Evolutionary conservation across 2,113 vertebrate genomes (phyloP).

Genomic region (Microcebus lehilahytsara): DNA sequence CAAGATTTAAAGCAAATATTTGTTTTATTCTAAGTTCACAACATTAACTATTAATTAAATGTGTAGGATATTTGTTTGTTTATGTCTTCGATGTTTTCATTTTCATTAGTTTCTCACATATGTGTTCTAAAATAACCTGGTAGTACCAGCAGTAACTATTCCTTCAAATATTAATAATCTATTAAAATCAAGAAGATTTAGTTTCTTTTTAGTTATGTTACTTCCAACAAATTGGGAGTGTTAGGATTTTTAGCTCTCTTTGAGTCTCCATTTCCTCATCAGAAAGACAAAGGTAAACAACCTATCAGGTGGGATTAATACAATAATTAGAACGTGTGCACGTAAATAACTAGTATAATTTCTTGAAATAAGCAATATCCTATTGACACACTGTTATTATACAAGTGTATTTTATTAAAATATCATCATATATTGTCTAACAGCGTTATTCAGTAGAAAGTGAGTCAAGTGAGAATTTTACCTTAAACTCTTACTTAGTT

Average conservation of each 20-base stretch:
- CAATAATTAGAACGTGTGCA: neutral
- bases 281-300: neutral
- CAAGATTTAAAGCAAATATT: neutral
- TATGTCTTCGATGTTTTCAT: neutral
- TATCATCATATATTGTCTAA: neutral
- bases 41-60: neutral
- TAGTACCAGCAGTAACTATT: neutral
- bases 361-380: neutral
- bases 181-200: neutral
- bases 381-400: neutral
- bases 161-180: neutral
- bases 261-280: neutral
- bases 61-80: neutral
- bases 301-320: neutral
- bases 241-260: neutral
- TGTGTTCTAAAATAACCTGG: neutral
- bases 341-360: neutral
- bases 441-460: neutral
- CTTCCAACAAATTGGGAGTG: neutral
- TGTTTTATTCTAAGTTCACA: neutral
- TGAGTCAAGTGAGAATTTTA: neutral
- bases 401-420: neutral
- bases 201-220: neutral
- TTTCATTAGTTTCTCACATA: neutral
- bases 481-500: neutral